Evolutionary conservation across 2,113 vertebrate species (phyloP), one percentile per base, ranked within the genome.

Genomic region (Plotosus lineatus): DNA sequence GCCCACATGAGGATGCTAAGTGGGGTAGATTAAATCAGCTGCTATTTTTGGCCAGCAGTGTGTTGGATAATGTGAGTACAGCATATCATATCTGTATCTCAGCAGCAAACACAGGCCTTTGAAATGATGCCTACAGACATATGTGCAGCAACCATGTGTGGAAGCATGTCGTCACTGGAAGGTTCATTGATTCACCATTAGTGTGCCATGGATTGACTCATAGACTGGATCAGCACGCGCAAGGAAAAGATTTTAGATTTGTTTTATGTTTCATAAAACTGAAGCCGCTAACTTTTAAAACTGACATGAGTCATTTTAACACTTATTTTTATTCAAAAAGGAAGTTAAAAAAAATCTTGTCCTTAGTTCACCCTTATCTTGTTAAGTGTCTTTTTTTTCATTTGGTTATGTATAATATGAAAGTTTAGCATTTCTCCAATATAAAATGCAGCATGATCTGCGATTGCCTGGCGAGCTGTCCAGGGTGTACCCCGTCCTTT

Each of bases 11-110:
- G 21, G 77, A 82, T 55, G 28, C 71, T 79, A 63, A 72, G 76
- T 63, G 71, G 56, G 61, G 63, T 76, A 79, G 72, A 85, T 79
- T 75, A 71, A 79, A 82, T 82, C 71, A 76, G 74, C 23, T 55
- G 71, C 72, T 82, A 85, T 85, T 76, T 79, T 82, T 79, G 38
- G 55, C 48, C 60, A 78, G 76, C 50, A 23, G 40, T 69, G n/a
- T 60, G 51, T 65, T 56, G 40, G 77, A 76, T 81, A 60, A 58
- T 81, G 74, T 71, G 48, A 63, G 58, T 60, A 77, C 44, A 8
- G 69, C 40, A 53, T 36, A 78, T 78, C 76, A 75, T 46, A 61
- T 75, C 73, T 68, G 81, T 82, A 61, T 79, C 42, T 76, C 36
- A 63, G 66, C 55, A 72, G 66, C 61, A 76, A 40, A 51, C 46